These are phyloP conservation scores for Yponomeuta cagnagella DNA, from an alignment of 2,888 invertebrate species.

Conservation along the genomic window DNA sequence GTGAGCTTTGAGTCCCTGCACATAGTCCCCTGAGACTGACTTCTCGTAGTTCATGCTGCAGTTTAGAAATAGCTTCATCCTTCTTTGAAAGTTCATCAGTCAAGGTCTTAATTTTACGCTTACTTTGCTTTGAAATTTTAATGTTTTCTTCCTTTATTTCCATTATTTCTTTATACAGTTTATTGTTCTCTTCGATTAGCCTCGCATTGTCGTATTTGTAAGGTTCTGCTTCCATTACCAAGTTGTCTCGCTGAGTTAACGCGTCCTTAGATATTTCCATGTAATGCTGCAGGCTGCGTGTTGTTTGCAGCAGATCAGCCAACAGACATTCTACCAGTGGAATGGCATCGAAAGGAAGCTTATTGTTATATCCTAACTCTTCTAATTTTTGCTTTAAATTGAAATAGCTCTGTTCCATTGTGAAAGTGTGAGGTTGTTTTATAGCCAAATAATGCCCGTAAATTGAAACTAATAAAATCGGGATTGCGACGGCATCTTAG, in stretches of 20 bases:
- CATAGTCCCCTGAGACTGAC: constrained; percentile 62
- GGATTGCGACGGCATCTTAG: no score
- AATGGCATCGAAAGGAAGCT: constrained; percentile 83
- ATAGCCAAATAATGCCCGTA: not conserved
- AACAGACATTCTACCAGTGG: constrained; percentile 87
- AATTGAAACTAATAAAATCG: no score
- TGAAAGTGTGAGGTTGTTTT: constrained; percentile 15
- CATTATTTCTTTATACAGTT: constrained; percentile 80
- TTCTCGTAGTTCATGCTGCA: constrained; percentile 62
- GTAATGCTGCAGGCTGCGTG: constrained; percentile 89
- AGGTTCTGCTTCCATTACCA: constrained; percentile 84
- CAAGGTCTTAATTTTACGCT: constrained; percentile 77
- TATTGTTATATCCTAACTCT: constrained; percentile 87
- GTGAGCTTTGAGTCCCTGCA: constrained; percentile 61
- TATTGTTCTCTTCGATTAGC: constrained; percentile 84
- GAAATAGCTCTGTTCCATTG: constrained; percentile 65
- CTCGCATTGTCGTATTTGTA: constrained; percentile 88
- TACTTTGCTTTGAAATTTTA: constrained; percentile 73
- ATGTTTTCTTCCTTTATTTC: constrained; percentile 79
- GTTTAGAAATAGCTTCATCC: constrained; percentile 55
- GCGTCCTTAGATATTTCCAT: constrained; percentile 85
- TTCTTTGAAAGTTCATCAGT: constrained; percentile 78
- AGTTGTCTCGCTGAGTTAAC: constrained; percentile 80
- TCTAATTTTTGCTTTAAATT: constrained; percentile 82
- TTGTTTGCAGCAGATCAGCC: constrained; percentile 89